phyloP scores from a whole-genome alignment of 2,888 invertebrate genomes.

The Leucania comma region DNA sequence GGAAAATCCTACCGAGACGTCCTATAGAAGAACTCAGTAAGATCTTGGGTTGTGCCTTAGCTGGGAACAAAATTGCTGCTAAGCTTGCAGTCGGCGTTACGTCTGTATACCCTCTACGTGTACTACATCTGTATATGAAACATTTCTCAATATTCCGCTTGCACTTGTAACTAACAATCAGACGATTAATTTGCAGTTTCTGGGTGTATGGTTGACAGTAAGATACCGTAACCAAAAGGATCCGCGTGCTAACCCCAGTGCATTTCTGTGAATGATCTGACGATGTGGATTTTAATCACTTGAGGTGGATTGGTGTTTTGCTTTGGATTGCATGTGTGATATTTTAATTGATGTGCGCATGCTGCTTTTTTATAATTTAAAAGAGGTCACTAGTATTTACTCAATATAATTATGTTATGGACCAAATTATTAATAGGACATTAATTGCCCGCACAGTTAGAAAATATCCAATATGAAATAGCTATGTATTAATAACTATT shows the following conservation, averaged over 20 bases:
- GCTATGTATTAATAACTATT: too few species aligned
- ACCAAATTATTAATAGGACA: too few species aligned
- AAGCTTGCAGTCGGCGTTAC: background rate
- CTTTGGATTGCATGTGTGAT: constrained; percentile 69
- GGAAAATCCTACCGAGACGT: background rate
- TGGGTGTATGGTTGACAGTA: constrained; percentile 99
- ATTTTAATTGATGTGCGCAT: constrained; percentile 58
- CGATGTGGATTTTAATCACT: constrained; percentile 79
- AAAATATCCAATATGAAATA: too few species aligned
- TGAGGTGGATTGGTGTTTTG: constrained; percentile 87
- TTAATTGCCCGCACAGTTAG: too few species aligned
- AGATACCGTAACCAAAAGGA: constrained; percentile 99
- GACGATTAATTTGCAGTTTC: constrained; percentile 94
- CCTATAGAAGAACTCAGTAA: background rate
- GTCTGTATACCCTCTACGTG: constrained; percentile 28
- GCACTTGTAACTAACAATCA: constrained; percentile 83
- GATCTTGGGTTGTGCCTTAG: too few species aligned
- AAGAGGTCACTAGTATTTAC: background rate
- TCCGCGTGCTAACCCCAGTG: constrained; percentile 98
- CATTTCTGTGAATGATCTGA: constrained; percentile 96
- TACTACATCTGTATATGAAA: constrained; percentile 20
- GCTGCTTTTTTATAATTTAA: constrained; percentile 54
- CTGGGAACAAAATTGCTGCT: background rate
- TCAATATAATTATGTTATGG: background rate
- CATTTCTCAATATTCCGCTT: constrained; percentile 41